These are phyloP conservation scores for Triops longicaudatus DNA, from an alignment of 1,140 invertebrate genomes.

Conservation along the genomic window DNA sequence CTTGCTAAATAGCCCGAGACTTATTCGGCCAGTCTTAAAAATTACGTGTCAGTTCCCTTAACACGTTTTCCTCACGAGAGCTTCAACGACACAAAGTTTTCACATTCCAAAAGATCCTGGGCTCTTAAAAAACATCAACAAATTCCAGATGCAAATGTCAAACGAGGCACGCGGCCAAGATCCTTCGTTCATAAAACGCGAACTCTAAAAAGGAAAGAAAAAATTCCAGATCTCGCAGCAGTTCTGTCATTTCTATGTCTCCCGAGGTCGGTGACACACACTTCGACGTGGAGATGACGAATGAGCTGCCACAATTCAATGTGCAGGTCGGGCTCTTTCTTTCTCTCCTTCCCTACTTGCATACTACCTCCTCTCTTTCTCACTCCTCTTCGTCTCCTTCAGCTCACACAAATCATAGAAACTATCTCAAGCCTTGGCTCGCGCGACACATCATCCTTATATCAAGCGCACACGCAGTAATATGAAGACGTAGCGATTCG, in stretches of 20 bases:
- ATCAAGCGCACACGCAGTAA: conserved; percentile 5
- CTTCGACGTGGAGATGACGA: conserved; percentile 5
- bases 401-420: no score
- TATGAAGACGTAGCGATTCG: conserved; percentile 5
- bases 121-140: background rate
- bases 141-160: background rate
- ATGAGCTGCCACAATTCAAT: conserved; percentile 12
- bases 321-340: background rate
- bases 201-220: background rate
- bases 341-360: background rate
- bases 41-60: background rate
- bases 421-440: background rate
- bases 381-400: no score
- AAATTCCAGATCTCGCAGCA: background rate
- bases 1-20: background rate
- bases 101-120: background rate
- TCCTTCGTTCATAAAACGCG: background rate
- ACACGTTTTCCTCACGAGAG: background rate
- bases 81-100: background rate
- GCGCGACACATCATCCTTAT: conserved; percentile 8
- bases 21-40: background rate
- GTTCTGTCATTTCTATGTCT: background rate
- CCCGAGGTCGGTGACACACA: background rate
- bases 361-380: background rate
- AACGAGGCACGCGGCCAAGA: conserved; percentile 2